phyloP scores from a whole-genome alignment of 2,888 invertebrate species.

The Ophioninae sp. region DNA sequence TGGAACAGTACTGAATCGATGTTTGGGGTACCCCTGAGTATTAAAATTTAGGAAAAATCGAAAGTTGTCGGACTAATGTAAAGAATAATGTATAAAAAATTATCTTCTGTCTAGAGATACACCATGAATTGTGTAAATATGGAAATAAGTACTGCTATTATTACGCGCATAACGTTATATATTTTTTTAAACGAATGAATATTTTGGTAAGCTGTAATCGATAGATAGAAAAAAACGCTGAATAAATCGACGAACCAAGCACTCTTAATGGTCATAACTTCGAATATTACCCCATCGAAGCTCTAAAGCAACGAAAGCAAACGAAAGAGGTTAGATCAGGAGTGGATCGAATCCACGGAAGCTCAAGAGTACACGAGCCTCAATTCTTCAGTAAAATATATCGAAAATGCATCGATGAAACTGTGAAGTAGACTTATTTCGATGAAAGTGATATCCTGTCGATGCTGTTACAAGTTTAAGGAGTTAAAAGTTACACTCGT shows the following conservation, averaged over 20 bases:
- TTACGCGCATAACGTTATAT: neutral
- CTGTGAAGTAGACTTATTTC: no score
- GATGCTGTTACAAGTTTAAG: no score
- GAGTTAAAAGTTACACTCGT: no score
- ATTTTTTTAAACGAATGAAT: slow-evolving; percentile 7
- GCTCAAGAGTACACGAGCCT: no score
- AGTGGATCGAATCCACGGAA: no score
- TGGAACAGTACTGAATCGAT: neutral
- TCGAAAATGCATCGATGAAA: no score
- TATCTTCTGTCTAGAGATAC: neutral
- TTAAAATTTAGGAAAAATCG: neutral
- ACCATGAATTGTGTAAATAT: neutral
- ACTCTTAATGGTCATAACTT: neutral
- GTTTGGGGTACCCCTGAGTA: neutral
- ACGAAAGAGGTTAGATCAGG: no score
- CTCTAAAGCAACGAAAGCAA: neutral
- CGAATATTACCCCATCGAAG: neutral
- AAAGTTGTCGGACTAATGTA: neutral
- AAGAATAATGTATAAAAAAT: neutral
- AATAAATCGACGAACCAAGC: neutral
- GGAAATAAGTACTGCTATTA: neutral
- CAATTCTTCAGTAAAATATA: no score
- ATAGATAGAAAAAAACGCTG: neutral
- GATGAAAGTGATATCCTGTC: no score
- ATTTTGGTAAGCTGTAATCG: slow-evolving; percentile 1